phyloP scores from a whole-genome alignment of 2,797 vertebrate species.

The Ptychadena robeensis region DNA sequence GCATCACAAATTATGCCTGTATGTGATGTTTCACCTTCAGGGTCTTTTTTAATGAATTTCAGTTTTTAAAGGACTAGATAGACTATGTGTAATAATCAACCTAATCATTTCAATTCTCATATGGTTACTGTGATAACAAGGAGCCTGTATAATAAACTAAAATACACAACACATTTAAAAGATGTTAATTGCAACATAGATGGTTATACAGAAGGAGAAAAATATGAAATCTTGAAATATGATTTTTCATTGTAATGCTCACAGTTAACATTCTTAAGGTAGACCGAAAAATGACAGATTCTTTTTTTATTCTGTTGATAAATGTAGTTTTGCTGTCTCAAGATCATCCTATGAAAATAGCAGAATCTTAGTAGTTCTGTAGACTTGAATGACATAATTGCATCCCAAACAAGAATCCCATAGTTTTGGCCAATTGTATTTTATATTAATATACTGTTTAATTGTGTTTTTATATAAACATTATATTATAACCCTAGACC shows the following conservation, averaged over 20 bases:
- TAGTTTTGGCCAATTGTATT: no score
- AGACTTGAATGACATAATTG: no score
- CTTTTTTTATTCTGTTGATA: no score
- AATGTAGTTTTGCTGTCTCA: no score
- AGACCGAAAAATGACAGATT: no score
- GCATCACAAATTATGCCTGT: conserved; percentile 55
- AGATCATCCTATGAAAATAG: no score
- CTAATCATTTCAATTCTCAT: conserved; percentile 46
- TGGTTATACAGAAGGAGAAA: neutral
- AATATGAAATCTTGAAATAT: neutral
- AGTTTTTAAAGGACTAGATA: conserved; percentile 43
- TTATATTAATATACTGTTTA: no score
- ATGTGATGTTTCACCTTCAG: conserved; percentile 53
- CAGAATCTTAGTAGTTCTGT: no score
- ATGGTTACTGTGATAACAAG: conserved; percentile 46
- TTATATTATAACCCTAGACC: no score
- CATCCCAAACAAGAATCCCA: no score
- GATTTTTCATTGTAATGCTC: neutral
- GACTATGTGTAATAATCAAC: conserved; percentile 41
- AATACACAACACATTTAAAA: conserved; percentile 17
- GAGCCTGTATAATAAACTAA: conserved; percentile 16
- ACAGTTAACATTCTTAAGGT: neutral
- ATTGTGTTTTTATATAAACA: no score
- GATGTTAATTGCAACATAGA: conserved; percentile 7
- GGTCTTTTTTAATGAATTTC: conserved; percentile 56